These are phyloP conservation scores for Pseudococcus viburni DNA, from an alignment of 2,888 invertebrate species.

Conservation along the genomic window DNA sequence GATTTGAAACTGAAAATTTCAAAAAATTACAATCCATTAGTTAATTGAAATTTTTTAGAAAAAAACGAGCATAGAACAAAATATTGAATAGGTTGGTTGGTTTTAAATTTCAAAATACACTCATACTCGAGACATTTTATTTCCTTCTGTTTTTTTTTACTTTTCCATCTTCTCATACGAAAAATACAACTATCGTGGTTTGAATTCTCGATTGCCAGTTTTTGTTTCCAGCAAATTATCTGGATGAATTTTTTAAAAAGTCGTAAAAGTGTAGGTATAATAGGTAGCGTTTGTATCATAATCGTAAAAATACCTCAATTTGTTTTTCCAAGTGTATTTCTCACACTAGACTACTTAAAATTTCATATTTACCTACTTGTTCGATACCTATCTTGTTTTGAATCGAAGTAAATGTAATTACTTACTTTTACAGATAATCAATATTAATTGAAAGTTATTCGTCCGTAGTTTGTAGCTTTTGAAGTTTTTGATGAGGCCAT, in stretches of 20 bases:
- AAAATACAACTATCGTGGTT: background rate
- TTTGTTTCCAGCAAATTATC: background rate
- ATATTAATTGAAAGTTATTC: too few relatives aligned
- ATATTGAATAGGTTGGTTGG: background rate
- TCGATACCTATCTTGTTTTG: background rate
- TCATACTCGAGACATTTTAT: background rate
- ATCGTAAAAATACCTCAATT: background rate
- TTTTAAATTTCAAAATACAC: background rate
- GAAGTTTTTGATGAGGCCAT: too few relatives aligned
- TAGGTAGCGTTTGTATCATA: background rate
- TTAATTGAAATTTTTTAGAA: background rate
- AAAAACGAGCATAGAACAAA: background rate
- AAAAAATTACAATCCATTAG: background rate
- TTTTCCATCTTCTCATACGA: too few relatives aligned
- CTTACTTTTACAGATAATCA: too few relatives aligned
- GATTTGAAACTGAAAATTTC: background rate
- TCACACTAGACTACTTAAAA: background rate
- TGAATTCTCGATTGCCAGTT: background rate
- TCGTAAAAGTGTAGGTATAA: background rate
- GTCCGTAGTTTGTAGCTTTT: too few relatives aligned
- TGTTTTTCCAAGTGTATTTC: background rate
- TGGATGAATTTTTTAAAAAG: background rate
- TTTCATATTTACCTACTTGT: background rate
- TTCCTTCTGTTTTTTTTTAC: background rate
- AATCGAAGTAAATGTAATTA: too few relatives aligned